A percentile compares a stretch with the other conserved stretches of the same genome.
These are phyloP conservation scores for Penaeus indicus DNA, from an alignment of 1,140 invertebrate genomes.

Conservation along the genomic window DNA sequence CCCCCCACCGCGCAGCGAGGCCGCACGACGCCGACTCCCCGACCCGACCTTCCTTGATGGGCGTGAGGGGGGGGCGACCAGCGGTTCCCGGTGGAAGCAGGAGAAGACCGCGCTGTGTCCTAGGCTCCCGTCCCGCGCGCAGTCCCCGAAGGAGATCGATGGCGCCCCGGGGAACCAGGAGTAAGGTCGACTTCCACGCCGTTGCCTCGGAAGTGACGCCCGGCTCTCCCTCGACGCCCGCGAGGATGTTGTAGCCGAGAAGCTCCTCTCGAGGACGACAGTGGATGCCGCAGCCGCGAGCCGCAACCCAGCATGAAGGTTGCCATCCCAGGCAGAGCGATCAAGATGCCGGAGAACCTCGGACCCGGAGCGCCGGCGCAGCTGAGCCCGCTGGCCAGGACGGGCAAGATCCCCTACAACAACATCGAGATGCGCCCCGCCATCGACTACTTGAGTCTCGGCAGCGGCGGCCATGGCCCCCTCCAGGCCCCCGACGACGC, in stretches of 20 bases:
- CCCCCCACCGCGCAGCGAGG: no score
- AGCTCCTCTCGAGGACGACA: not conserved
- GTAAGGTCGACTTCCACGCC: no score
- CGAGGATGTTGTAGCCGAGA: not conserved
- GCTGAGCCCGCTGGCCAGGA: conserved; percentile 29
- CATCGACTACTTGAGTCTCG: conserved; percentile 35
- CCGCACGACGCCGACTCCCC: no score
- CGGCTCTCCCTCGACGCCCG: no score
- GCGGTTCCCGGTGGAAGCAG: no score
- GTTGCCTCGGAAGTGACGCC: no score
- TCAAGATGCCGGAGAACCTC: conserved; percentile 47
- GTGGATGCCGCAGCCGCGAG: not conserved
- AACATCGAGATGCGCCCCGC: conserved; percentile 49
- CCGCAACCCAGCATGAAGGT: conserved; percentile 41
- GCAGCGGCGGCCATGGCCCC: conserved; percentile 8
- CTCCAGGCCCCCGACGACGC: not conserved
- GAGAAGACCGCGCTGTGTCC: no score
- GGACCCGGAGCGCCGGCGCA: conserved; percentile 8
- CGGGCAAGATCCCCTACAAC: conserved; percentile 41
- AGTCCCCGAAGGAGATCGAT: no score
- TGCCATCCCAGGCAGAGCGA: conserved; percentile 55
- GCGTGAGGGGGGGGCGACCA: no score
- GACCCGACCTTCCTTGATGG: no score
- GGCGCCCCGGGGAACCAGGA: no score
- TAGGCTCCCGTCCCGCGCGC: no score